Evolutionary conservation across 1,140 invertebrate genomes (phyloP), one percentile per base, ranked within the genome.

Genomic region (Drosophila paulistorum): DNA sequence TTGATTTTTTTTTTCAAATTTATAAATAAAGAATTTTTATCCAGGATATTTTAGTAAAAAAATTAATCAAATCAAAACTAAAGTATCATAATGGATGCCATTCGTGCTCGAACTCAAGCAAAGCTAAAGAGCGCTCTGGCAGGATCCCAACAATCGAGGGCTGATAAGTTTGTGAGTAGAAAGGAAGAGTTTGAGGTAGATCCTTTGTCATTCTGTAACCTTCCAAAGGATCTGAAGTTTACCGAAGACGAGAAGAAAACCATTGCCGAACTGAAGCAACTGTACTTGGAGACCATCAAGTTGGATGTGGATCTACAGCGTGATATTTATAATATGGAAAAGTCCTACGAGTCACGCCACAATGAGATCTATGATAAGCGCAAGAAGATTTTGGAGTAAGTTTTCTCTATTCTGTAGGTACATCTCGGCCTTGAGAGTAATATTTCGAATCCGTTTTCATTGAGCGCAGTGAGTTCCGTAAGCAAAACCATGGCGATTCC

Each of bases 271-370:
- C 92, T 99, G 41, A 98, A 98, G 91, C 96, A 97, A 90, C 81
- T 98, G 0, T 98, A 98, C 90, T 90, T 97, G 65, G 94, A 96
- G 75, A 94, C 95, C 13, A 96, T 96, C 1, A 94, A 96, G 72
- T 93, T 98, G 37, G 97, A 99, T 92, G 95, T 96, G 1, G 94
- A 97, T 81, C 98, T 98, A 91, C 98, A 97, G 90, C 94, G 96
- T 75, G 96, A 98, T 85, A 95, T 98, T 35, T 97, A 98, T 92
- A 94, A 94, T 51, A 93, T 98, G 54, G 98, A 99, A 93, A 95
- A 95, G 84, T 95, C 95, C 90, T 98, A 97, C 90, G 94, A 96
- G 64, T 14, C 57, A 2, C 57, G 57, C 2, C 57, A 59, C 9
- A 59, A 59, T 20, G n/a, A 33, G 14, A 59, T 59, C 57, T 59